Base-by-base conservation (phyloP, 2,888 invertebrate genomes). In the Chaitophorus viminalis region DNA sequence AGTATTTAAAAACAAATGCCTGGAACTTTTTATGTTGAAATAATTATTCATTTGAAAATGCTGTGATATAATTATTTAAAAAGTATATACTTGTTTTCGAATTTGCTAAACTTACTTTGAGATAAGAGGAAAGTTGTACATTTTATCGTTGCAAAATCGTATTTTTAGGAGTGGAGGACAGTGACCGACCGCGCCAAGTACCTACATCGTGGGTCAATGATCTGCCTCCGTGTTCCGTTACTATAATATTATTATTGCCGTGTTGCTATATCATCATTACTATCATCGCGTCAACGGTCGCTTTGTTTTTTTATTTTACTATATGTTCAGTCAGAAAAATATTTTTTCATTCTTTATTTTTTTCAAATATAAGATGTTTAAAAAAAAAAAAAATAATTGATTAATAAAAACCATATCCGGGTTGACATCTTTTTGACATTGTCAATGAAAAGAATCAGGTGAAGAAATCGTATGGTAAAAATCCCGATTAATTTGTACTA, bases 201-300 rank as follows among this genome's bases (percentile, higher is more conserved):
- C 87, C 81, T 81, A 87, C 79, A 87, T 74, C 87, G 87, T 81
- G 87, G 87, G 87, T 87, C 87, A 87, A 87, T 87, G 87, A 87
- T 87, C 87, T 87, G 87, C 87, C 87, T 87, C 87, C 74, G 87
- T 87, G 81, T 87, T 87, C 87, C 87, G 87, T 87, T 87, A 87
- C 87, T 81, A 87, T 87, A 87, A 87, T 87, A 87, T 87, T 86
- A 86, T 86, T 87, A 87, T 87, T 87, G 87, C 87, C 74, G 65
- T 81, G 86, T 87, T 87, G 86, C 86, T 87, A 87, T 87, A 87
- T 87, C 87, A 81, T 87, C 81, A 74, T 74, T 72, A 60, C 86
- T 87, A 87, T 87, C 87, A 81, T 87, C 81, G 79, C 79, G 79
- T 72, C 86, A 86, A 79, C 72, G 79, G 79, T 87, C 65, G 87